These are phyloP conservation scores for Augochlorella aurata DNA, from an alignment of 2,888 invertebrate species.

Conservation along the genomic window DNA sequence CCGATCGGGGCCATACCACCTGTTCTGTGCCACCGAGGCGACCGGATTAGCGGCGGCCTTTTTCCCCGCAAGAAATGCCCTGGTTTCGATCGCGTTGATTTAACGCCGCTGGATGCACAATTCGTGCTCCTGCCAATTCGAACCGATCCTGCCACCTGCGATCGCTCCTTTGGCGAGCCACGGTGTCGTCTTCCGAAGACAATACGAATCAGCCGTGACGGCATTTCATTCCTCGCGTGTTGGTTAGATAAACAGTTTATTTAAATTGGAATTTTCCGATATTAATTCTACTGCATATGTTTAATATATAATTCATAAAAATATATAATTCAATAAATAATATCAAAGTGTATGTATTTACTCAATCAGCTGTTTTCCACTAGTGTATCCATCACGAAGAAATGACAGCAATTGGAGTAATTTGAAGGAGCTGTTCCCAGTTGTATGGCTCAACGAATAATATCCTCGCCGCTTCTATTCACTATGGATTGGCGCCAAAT, in stretches of 20 bases:
- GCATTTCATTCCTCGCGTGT: too few relatives aligned
- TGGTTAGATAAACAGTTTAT: too few relatives aligned
- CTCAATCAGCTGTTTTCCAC: too few relatives aligned
- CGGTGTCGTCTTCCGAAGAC: background rate
- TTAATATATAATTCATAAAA: too few relatives aligned
- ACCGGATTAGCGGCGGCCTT: conserved; percentile 31
- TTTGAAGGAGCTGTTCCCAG: conserved; percentile 28
- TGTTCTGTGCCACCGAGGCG: conserved; percentile 31
- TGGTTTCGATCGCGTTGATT: conserved; percentile 11
- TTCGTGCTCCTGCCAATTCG: background rate
- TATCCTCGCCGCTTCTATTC: background rate
- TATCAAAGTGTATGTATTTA: too few relatives aligned
- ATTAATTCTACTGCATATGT: too few relatives aligned
- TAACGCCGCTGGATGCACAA: background rate
- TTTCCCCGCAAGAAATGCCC: conserved; percentile 16
- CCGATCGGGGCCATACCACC: conserved; percentile 41
- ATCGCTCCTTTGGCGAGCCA: background rate
- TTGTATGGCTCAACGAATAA: background rate
- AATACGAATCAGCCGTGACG: too few relatives aligned
- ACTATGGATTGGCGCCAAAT: too few relatives aligned
- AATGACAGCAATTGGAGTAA: conserved; percentile 40
- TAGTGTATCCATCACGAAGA: too few relatives aligned
- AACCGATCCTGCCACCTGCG: background rate
- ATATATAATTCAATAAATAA: too few relatives aligned
- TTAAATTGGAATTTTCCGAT: too few relatives aligned